Evolutionary conservation across 2,113 vertebrate genomes (phyloP).

Genomic region (Hucho hucho): DNA sequence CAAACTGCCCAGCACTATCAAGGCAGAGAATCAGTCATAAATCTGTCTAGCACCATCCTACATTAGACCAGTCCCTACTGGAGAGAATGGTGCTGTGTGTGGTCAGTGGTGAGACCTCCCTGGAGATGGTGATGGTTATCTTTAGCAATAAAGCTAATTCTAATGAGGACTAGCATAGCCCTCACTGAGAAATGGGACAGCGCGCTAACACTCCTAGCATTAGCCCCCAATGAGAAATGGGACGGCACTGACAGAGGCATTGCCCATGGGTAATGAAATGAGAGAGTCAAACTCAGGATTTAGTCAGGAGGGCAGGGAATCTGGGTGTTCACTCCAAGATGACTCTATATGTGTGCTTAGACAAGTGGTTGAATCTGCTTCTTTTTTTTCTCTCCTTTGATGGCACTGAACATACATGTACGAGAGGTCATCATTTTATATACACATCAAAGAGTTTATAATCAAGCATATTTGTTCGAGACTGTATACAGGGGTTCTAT

Average conservation of each 20-base stretch:
- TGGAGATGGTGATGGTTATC: not conserved
- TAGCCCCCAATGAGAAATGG: not conserved
- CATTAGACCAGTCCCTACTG: not conserved
- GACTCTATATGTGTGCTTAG: too few species aligned
- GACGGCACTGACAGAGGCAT: not conserved
- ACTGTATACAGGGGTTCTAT: too few species aligned
- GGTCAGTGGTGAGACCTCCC: not conserved
- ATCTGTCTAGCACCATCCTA: not conserved
- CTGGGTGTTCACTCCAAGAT: too few species aligned
- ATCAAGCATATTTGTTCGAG: too few species aligned
- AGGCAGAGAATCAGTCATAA: slow-evolving; percentile 1
- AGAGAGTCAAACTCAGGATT: too few species aligned
- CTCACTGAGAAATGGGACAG: not conserved
- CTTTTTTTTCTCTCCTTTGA: too few species aligned
- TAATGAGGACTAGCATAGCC: not conserved
- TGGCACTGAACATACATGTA: too few species aligned
- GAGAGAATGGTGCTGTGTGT: not conserved
- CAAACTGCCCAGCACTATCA: not conserved
- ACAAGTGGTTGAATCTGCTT: too few species aligned
- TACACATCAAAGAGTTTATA: too few species aligned
- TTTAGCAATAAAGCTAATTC: not conserved
- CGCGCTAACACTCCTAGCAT: not conserved
- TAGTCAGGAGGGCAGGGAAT: too few species aligned
- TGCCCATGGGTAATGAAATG: not conserved
- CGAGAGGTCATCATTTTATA: too few species aligned